These are phyloP conservation scores for Drosophila hawaiiensis DNA, from an alignment of 2,888 invertebrate species.

Conservation along the genomic window DNA sequence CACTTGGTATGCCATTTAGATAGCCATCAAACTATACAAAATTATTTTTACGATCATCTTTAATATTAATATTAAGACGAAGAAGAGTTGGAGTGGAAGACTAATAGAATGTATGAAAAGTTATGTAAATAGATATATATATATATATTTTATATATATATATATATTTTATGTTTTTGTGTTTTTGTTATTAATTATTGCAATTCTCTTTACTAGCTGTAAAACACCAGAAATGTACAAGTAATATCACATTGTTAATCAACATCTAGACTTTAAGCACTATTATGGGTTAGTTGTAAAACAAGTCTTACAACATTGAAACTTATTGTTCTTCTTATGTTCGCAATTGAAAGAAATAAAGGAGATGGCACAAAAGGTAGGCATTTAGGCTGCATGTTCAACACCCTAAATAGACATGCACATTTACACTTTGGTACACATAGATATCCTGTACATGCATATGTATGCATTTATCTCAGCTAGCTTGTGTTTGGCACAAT, in stretches of 20 bases:
- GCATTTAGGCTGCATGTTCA: constrained; percentile 14
- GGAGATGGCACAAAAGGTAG: constrained; percentile 16
- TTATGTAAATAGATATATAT: neutral
- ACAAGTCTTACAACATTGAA: neutral
- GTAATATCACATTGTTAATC: neutral
- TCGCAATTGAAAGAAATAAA: neutral
- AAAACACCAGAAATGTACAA: neutral
- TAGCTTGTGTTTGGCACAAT: constrained; percentile 60
- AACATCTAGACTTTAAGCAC: neutral
- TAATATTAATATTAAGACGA: neutral
- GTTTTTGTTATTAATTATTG: neutral
- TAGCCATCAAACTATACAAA: neutral
- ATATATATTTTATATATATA: neutral
- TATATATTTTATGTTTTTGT: fast-evolving
- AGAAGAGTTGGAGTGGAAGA: neutral
- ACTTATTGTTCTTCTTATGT: neutral
- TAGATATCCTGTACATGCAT: constrained; percentile 1
- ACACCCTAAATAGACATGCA: constrained; percentile 18
- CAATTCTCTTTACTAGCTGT: neutral
- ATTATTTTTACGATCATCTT: neutral
- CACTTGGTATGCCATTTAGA: constrained; percentile 6
- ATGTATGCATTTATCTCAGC: constrained; percentile 37
- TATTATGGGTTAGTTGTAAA: constrained; percentile 1
- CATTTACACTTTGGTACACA: neutral
- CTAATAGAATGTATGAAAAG: neutral